Base-by-base conservation (phyloP, 2,113 vertebrate species). In the Odobenus rosmarus region DNA sequence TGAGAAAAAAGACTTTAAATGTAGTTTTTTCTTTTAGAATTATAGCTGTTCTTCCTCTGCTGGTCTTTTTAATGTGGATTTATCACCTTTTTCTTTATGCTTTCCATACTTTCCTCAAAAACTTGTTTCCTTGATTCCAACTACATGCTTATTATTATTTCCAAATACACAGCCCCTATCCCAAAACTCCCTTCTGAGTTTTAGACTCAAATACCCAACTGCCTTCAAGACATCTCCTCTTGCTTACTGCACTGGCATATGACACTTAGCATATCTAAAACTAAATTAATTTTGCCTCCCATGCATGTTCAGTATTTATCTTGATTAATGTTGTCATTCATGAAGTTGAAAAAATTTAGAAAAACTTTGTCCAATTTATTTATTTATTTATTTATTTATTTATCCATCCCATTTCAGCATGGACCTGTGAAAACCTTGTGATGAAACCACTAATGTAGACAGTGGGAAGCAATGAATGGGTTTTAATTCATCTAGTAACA, bases 271-370 rank as follows among this genome's bases (percentile, higher is more conserved):
- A 76, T 69, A 88, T 39, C 55, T 92, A 69, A 97, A 74, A 28
- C 26, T 89, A 88, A 93, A 57, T n/a, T 69, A 69, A 85, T 33
- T 79, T 94, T 67, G 53, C 13, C 15, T 90, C 19, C 11, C 14
- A 23, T 16, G 31, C 24, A 80, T 82, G 57, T 85, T 88, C 36
- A 84, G 26, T 62, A 72, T 79, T 93, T 64, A 81, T 84, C 67
- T 93, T 82, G 55, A 93, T 39, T 69, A 81, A 13, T 69, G 11
- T 53, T 94, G 33, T 4, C 5, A 59, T 88, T 83, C 59, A 67
- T 53, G 51, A 92, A 67, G 67, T 28, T 90, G 51, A 76, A 83
- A 93, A 87, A 55, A 39, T 89, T 74, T 90, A 87, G 88, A 82
- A 89, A 93, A 79, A 62, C 12, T 77, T 72, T 36, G 46, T 55